Evolutionary conservation across 2,113 vertebrate genomes (phyloP), one percentile per base, ranked within the genome.

Genomic region (Dromaius novaehollandiae): DNA sequence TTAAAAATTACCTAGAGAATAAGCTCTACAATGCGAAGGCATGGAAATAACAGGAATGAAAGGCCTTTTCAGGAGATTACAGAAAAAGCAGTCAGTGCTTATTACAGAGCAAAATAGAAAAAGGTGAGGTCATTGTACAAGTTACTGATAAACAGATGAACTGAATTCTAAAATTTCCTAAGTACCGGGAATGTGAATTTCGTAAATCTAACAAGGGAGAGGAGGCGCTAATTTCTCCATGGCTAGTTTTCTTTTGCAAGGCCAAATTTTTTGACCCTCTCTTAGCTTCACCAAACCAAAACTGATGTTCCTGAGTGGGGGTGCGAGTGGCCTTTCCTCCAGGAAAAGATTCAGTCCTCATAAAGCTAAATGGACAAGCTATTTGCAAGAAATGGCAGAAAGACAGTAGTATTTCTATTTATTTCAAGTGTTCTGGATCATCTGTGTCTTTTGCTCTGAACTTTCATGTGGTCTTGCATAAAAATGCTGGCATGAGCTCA

Each of bases 1-100:
- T 89, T 74, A 82, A 91, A 84, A 96, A 63, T 96, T 94, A 77
- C 51, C 69, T 66, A 63, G 75, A n/a, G 55, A 88, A 77, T 68
- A 86, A 55, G 70, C 42, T 21, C 79, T 93, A 32, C 17, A 71
- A 0, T 82, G 51, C 66, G 55, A 94, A 66, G 63, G 6, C 50
- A 48, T 82, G 46, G 75, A 91, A 95, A 79, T 30, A 87, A 22
- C 14, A 81, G 44, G 20, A 93, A 50, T 78, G 34, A 40, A 89
- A 82, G 74, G 66, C 18, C 58, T 85, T 82, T 36, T 95, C 1
- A 3, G 25, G 65, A 64, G 40, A 65, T 84, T 88, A 87, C 42
- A 83, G 82, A 74, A 86, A 28, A 61, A 34, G 12, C n/a, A 78
- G 60, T 81, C 44, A 70, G 3, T 89, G 63, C 48, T 76, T 0